phyloP scores from a whole-genome alignment of 2,113 vertebrate species.

The Formicarius rufipectus region DNA sequence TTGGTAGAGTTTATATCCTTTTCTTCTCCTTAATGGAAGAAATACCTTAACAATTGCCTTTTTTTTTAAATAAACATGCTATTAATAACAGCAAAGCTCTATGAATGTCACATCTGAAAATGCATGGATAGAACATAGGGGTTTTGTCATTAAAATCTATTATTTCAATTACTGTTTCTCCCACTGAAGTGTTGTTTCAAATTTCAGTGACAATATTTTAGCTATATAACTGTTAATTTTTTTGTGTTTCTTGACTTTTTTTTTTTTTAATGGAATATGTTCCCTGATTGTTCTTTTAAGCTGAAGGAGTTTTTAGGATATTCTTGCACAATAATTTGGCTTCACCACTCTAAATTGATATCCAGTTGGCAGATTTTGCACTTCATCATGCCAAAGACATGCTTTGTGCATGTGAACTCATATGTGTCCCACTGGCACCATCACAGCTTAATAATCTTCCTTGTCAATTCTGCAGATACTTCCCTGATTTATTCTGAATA shows the following conservation, averaged over 20 bases:
- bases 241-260: neutral
- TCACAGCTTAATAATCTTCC: neutral
- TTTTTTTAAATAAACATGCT: neutral
- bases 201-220: neutral
- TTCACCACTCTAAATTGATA: neutral
- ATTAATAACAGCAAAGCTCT: neutral
- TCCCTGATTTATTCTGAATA: neutral
- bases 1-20: neutral
- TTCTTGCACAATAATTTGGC: neutral
- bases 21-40: neutral
- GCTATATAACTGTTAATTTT: neutral
- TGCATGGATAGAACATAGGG: neutral
- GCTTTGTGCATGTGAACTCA: accelerated
- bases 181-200: neutral
- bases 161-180: neutral
- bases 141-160: neutral
- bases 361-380: neutral
- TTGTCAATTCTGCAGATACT: neutral
- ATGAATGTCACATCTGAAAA: neutral
- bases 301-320: neutral
- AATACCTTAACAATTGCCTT: neutral
- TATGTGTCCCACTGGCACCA: neutral
- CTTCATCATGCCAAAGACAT: neutral
- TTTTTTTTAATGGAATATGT: neutral
- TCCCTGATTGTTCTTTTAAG: neutral